Base-by-base conservation (phyloP, 1,140 invertebrate species). In the Antheraea mylitta region DNA sequence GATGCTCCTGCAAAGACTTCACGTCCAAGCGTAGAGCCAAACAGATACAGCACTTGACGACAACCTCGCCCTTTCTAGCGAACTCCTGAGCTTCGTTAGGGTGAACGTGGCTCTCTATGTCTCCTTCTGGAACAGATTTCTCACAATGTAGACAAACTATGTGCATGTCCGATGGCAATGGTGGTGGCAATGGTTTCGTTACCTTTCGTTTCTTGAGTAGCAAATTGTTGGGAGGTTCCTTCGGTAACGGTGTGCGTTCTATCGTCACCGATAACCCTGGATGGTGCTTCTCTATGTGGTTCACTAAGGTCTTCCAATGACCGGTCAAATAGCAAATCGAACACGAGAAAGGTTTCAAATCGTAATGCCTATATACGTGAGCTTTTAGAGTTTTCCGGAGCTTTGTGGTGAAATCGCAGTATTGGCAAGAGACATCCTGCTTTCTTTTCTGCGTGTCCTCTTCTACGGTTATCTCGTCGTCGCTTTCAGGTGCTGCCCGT, bases 31-130 rank as follows among this genome's bases (percentile, higher is more conserved):
- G 69, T 6, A 89, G 69, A 0, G 66, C 60, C 0, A 66, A 18
- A 37, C 89, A 89, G 6, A 73, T 69, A 36, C 76, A 78, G 60
- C 89, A 91, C 62, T 77, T 83, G 0, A 85, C 66, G 0, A 88
- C 83, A 0, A 82, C 68, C 4, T 82, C 79, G 0, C 85, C 85
- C 58, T 78, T 74, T 19, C 74, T 79, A 1, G 71, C 81, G 42
- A 86, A 83, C 18, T 80, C 74, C 0, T 77, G 64, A 11, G 19
- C 37, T 0, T 42, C 18, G 7, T 72, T 67, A 2, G 76, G 74
- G 62, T 89, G 85, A 0, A 62, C 19, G 58, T 87, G 86, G 0
- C 9, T 48, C 0, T 67, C 18, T 0, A 64, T 18, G 7, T 80
- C 78, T 0, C 18, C 10, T 6, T 75, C 75, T 0, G 58, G 48